phyloP scores from a whole-genome alignment of 2,888 invertebrate species.

The Drosophila paramelanica region DNA sequence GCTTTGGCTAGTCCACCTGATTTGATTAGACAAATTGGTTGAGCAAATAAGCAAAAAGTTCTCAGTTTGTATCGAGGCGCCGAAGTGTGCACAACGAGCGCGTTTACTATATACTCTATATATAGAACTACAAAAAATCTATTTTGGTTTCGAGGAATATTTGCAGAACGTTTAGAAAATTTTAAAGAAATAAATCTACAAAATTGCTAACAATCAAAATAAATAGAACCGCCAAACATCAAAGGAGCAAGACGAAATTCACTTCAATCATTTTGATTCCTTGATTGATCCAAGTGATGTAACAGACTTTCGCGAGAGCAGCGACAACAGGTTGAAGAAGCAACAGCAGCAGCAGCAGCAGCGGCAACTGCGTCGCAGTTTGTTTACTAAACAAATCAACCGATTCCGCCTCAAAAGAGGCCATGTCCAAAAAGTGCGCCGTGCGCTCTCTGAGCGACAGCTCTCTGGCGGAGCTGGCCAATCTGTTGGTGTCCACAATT shows the following conservation, averaged over 20 bases:
- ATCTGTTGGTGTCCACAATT: constrained; percentile 87
- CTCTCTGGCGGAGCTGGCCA: constrained; percentile 87
- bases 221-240: neutral
- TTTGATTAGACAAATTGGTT: constrained; percentile 13
- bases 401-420: too few species aligned
- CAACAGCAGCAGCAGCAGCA: neutral
- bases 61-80: constrained; percentile 58
- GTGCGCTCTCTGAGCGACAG: constrained; percentile 87
- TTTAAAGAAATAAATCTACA: neutral
- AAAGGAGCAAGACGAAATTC: neutral
- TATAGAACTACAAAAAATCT: constrained; percentile 63
- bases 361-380: constrained; percentile 65
- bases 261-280: neutral
- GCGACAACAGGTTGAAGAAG: constrained; percentile 9
- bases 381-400: constrained; percentile 37
- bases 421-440: constrained; percentile 88
- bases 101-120: constrained; percentile 21
- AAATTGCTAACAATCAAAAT: constrained; percentile 2
- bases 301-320: constrained; percentile 25
- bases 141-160: constrained; percentile 49
- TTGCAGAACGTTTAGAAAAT: constrained; percentile 3
- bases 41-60: constrained; percentile 25
- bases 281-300: constrained; percentile 56
- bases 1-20: neutral
- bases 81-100: constrained; percentile 31